Percentiles rank a stretch among this genome's conserved stretches.
Evolutionary conservation across 2,113 vertebrate genomes (phyloP).

Genomic region (Azemiops feae): DNA sequence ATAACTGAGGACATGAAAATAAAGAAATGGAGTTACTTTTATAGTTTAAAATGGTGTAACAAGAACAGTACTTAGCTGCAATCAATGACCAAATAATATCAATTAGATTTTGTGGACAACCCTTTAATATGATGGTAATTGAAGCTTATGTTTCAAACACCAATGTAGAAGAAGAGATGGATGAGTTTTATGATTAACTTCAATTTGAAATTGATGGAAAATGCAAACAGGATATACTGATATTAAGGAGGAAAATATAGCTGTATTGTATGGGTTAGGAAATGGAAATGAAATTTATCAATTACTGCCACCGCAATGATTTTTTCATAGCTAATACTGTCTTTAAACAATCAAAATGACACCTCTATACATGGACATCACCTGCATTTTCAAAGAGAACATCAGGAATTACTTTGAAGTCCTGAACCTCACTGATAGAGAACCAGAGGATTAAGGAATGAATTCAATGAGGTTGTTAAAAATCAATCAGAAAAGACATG

Average conservation of each 20-base stretch:
- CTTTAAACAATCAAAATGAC: not conserved
- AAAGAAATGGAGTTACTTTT: not conserved
- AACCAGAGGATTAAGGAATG: not conserved
- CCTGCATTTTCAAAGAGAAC: not conserved
- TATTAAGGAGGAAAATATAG: not conserved
- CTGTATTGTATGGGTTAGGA: not conserved
- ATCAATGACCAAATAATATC: not conserved
- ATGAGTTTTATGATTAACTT: not conserved
- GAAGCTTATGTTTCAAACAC: not conserved
- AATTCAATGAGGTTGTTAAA: not conserved
- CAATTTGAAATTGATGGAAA: not conserved
- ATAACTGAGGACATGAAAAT: not conserved
- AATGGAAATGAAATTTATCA: not conserved
- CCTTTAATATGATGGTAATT: not conserved
- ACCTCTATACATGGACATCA: not conserved
- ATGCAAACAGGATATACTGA: not conserved
- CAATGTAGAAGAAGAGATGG: not conserved
- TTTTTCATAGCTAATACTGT: not conserved
- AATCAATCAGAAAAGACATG: not conserved
- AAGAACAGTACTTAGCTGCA: not conserved
- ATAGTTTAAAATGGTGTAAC: not conserved
- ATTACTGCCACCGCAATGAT: not conserved
- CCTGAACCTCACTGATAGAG: not conserved
- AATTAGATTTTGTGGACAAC: not conserved
- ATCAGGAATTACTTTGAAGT: not conserved